phyloP scores from a whole-genome alignment of 1,140 invertebrate genomes.

The Diploscapter pachys region DNA sequence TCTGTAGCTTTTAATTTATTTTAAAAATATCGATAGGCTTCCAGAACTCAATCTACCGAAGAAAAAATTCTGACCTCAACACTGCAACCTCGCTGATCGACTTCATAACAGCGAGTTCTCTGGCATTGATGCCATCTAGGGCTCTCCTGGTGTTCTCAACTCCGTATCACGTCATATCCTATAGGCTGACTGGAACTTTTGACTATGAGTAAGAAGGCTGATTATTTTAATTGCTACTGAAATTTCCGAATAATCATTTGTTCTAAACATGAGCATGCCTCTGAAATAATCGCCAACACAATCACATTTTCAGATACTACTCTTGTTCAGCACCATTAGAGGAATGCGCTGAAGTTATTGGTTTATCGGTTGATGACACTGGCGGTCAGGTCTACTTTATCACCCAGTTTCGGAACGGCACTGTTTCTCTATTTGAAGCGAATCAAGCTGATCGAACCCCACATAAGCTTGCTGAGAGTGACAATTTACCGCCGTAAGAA shows the following conservation, averaged over 20 bases:
- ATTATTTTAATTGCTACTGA: background rate
- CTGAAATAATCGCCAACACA: background rate
- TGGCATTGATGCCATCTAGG: conserved; percentile 42
- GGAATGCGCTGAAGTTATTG: conserved; percentile 53
- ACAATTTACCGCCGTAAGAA: conserved; percentile 32
- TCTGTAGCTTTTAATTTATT: background rate
- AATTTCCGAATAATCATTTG: too few species aligned
- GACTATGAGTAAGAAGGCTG: conserved; percentile 36
- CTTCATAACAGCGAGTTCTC: conserved; percentile 39
- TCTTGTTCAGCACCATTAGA: conserved; percentile 37
- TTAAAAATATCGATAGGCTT: background rate
- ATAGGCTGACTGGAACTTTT: conserved; percentile 51
- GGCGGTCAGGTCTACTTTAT: conserved; percentile 38
- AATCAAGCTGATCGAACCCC: conserved; percentile 23
- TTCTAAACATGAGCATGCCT: too few species aligned
- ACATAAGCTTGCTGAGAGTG: conserved; percentile 32
- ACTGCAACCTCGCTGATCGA: conserved; percentile 40
- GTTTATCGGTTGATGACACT: conserved; percentile 47
- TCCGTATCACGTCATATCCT: conserved; percentile 48
- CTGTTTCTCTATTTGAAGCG: conserved; percentile 37
- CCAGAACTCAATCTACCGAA: conserved; percentile 10
- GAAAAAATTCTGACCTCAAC: conserved; percentile 10
- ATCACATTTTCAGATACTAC: conserved; percentile 43
- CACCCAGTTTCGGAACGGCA: conserved; percentile 41
- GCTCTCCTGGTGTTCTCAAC: conserved; percentile 49